phyloP scores from a whole-genome alignment of 1,140 invertebrate genomes.

The Macrocentrus cingulum region DNA sequence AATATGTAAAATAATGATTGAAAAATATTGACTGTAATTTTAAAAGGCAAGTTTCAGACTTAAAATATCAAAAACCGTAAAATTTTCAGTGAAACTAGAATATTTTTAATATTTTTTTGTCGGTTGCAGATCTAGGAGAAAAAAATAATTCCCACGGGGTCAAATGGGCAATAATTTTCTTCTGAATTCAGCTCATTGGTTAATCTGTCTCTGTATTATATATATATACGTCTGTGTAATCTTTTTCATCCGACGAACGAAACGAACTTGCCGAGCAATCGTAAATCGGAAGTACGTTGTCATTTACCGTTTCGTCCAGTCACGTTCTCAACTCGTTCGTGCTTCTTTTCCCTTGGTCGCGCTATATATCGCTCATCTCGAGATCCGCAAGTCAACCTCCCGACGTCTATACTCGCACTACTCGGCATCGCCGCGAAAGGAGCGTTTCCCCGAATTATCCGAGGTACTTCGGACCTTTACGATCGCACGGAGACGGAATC shows the following conservation, averaged over 20 bases:
- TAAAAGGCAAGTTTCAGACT: too few relatives aligned
- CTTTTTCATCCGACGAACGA: constrained; percentile 13
- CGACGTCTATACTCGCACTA: not conserved
- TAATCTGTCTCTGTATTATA: too few relatives aligned
- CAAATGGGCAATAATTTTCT: too few relatives aligned
- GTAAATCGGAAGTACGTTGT: constrained; percentile 35
- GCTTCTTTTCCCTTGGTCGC: constrained; percentile 11
- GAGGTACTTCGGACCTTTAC: constrained; percentile 6
- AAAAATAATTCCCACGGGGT: too few relatives aligned
- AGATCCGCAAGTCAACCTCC: not conserved
- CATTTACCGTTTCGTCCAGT: constrained; percentile 33
- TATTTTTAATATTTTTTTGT: too few relatives aligned
- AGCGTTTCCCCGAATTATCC: constrained; percentile 18
- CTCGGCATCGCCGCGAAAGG: constrained; percentile 12
- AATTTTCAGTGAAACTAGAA: too few relatives aligned
- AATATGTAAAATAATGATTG: too few relatives aligned
- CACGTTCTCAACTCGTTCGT: constrained; percentile 28
- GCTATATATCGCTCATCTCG: constrained; percentile 1
- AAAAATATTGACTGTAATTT: too few relatives aligned
- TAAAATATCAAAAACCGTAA: too few relatives aligned
- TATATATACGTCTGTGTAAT: not conserved
- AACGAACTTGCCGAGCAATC: constrained; percentile 28
- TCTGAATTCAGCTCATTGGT: too few relatives aligned
- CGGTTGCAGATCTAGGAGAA: too few relatives aligned
- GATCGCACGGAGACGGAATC: constrained; percentile 7